Conservation (phyloP, 2,888 invertebrate genomes). For the Formica aserva region DNA sequence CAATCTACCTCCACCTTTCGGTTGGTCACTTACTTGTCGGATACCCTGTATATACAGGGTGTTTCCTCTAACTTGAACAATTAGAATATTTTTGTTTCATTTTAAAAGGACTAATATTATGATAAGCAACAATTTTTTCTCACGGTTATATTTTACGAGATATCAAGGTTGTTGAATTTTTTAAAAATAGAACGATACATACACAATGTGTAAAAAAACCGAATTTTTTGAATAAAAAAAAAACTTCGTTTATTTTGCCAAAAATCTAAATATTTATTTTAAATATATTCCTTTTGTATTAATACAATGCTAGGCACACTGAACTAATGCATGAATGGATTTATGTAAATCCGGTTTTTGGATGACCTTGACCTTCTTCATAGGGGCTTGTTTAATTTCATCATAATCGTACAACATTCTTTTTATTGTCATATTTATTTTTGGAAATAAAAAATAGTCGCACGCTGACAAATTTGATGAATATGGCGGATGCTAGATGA, state of each 20-base stretch:
- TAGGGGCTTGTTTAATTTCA: background rate
- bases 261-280: background rate
- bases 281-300: slow-evolving; percentile 13
- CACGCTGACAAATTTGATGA: background rate
- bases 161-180: too few species aligned
- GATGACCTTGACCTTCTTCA: slow-evolving; percentile 10
- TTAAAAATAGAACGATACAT: too few species aligned
- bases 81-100: background rate
- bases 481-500: background rate
- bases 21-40: too few species aligned
- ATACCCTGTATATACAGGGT: too few species aligned
- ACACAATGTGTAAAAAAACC: too few species aligned
- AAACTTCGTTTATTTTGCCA: background rate
- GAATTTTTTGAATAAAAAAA: background rate
- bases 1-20: too few species aligned
- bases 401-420: background rate
- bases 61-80: too few species aligned
- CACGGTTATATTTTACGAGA: too few species aligned
- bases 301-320: slow-evolving; percentile 27
- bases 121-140: too few species aligned
- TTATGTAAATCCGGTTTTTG: background rate
- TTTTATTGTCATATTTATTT: background rate
- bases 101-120: too few species aligned
- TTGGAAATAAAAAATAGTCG: background rate
- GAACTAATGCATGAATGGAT: slow-evolving; percentile 11